These are phyloP conservation scores for Drosophila guanche DNA, from an alignment of 1,140 invertebrate genomes.

Conservation along the genomic window DNA sequence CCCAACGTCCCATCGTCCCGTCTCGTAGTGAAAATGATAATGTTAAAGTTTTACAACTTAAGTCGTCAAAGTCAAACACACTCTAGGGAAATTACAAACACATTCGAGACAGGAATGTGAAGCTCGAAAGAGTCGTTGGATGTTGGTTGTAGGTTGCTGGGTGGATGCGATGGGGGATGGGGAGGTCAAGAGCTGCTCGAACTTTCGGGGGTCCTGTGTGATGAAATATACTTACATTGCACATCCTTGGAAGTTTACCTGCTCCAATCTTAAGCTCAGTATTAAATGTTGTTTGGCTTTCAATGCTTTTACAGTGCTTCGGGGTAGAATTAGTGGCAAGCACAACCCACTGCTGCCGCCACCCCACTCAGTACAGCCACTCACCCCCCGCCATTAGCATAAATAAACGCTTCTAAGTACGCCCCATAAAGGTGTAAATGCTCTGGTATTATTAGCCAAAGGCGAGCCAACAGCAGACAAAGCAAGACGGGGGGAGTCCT, in stretches of 20 bases:
- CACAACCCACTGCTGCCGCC: slow-evolving; percentile 28
- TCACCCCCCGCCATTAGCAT: slow-evolving; percentile 69
- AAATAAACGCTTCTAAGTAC: slow-evolving; percentile 81
- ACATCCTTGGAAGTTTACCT: slow-evolving; percentile 61
- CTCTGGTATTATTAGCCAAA: slow-evolving; percentile 74
- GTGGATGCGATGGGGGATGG: neutral
- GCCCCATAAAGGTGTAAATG: slow-evolving; percentile 81
- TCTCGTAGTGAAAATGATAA: slow-evolving; percentile 80
- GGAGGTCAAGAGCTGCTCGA: slow-evolving; percentile 60
- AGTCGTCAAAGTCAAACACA: slow-evolving; percentile 84
- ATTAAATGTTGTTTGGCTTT: slow-evolving; percentile 47
- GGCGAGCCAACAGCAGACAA: slow-evolving; percentile 30
- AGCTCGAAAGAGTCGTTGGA: slow-evolving; percentile 34
- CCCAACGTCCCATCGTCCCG: slow-evolving; percentile 1
- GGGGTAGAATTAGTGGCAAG: slow-evolving; percentile 78
- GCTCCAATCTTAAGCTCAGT: slow-evolving; percentile 70
- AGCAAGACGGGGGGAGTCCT: slow-evolving; percentile 12
- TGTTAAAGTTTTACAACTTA: slow-evolving; percentile 84
- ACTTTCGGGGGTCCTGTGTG: slow-evolving; percentile 45
- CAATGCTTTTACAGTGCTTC: slow-evolving; percentile 78
- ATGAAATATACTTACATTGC: slow-evolving; percentile 58
- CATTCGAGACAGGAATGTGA: slow-evolving; percentile 76
- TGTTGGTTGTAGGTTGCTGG: slow-evolving; percentile 1
- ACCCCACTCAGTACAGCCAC: slow-evolving; percentile 1
- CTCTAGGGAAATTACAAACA: slow-evolving; percentile 83